Conservation (phyloP, 92 coral and sea anemone genomes). For the Palythoa heliodiscus region DNA sequence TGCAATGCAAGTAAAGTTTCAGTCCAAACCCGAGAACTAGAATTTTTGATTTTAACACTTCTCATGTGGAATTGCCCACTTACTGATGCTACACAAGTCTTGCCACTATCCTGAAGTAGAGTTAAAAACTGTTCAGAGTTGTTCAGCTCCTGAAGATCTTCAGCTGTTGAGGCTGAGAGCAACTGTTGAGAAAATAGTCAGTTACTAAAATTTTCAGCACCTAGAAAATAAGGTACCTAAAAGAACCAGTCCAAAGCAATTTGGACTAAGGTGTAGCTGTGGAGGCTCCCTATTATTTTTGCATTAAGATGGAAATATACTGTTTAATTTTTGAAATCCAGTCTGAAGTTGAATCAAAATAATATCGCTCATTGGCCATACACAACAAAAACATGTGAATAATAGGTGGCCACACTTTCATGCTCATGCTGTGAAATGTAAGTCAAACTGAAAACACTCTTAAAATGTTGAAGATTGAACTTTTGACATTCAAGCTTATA, state of each 20-base stretch:
- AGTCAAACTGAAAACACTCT: neutral
- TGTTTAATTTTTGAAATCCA: neutral
- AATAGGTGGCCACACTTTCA: neutral
- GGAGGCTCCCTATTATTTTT: neutral
- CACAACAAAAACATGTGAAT: neutral
- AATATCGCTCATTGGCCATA: neutral
- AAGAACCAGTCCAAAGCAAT: neutral
- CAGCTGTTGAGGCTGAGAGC: conserved; percentile 29
- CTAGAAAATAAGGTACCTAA: neutral
- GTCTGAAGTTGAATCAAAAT: neutral
- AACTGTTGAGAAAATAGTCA: conserved; percentile 33
- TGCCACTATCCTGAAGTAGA: conserved; percentile 45
- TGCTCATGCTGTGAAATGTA: neutral
- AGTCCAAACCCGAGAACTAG: no score
- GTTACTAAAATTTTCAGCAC: neutral
- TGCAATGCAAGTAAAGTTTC: no score
- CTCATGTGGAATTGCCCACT: no score
- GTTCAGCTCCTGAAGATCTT: conserved; percentile 39
- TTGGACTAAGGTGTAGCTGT: neutral
- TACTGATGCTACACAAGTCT: conserved; percentile 32
- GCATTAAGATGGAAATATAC: neutral
- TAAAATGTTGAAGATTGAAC: neutral
- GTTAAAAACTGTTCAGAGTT: conserved; percentile 40
- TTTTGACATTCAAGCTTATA: neutral
- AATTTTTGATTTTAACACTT: no score